Percentiles rank a stretch among this genome's conserved stretches.
Evolutionary conservation across 2,888 invertebrate species (phyloP).

Genomic region (Loripinus fragilis): DNA sequence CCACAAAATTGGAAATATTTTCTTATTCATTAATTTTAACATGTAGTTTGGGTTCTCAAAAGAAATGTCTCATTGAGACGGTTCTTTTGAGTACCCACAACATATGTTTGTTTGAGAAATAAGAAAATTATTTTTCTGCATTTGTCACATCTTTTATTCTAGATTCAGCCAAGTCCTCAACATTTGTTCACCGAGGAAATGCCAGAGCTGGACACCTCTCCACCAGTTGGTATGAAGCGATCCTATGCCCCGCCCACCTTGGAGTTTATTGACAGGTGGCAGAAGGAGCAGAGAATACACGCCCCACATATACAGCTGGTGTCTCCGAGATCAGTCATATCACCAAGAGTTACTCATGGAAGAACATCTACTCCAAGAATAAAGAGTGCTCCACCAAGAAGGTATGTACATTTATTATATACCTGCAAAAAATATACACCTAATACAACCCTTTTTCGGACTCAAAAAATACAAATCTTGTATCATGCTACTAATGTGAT

Average conservation of each 20-base stretch:
- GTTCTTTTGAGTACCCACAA: no score
- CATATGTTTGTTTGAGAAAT: no score
- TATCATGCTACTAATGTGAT: no score
- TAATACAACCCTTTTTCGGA: no score
- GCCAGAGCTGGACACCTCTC: slow-evolving; percentile 61
- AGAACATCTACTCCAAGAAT: slow-evolving; percentile 57
- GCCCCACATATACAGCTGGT: slow-evolving; percentile 38
- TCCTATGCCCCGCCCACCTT: slow-evolving; percentile 66
- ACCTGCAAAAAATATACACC: no score
- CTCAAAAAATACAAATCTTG: no score
- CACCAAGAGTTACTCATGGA: slow-evolving; percentile 51
- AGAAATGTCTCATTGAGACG: no score
- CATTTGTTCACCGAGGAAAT: neutral
- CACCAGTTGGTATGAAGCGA: slow-evolving; percentile 74
- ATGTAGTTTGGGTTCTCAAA: no score
- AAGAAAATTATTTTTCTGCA: no score
- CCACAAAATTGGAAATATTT: no score
- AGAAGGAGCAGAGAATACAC: slow-evolving; percentile 38
- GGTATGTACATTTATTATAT: neutral
- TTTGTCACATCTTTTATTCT: neutral
- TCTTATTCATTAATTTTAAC: no score
- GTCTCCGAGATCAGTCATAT: slow-evolving; percentile 21
- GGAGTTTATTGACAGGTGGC: slow-evolving; percentile 57
- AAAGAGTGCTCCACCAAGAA: slow-evolving; percentile 46
- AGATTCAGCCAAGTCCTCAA: slow-evolving; percentile 28